A percentile compares a stretch with the other conserved stretches of the same genome.
Evolutionary conservation across 2,888 invertebrate genomes (phyloP).

Genomic region (Sminthurides aquaticus): DNA sequence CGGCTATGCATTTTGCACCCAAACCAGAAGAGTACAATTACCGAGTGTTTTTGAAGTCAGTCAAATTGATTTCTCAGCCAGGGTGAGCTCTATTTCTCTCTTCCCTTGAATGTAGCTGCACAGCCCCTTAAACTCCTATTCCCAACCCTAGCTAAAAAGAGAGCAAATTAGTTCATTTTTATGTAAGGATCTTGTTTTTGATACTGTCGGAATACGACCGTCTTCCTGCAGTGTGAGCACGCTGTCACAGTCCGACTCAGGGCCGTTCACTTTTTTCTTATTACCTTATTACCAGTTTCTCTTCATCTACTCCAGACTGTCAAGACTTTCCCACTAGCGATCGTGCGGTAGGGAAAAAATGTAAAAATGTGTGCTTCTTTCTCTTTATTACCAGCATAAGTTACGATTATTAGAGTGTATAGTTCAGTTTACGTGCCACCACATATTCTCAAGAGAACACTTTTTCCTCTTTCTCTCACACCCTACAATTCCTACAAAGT

Average conservation of each 20-base stretch:
- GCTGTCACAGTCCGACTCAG: not conserved
- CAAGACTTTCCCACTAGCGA: too few relatives aligned
- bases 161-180: not conserved
- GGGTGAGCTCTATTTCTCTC: not conserved
- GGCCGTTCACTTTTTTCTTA: not conserved
- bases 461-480: too few relatives aligned
- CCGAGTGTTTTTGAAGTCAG: constrained; percentile 33
- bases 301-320: too few relatives aligned
- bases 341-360: too few relatives aligned
- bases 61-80: constrained; percentile 35
- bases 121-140: not conserved
- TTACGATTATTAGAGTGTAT: constrained; percentile 12
- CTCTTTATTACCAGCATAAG: constrained; percentile 24
- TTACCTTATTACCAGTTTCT: not conserved
- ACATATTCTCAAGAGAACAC: not conserved
- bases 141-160: not conserved
- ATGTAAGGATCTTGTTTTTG: too few relatives aligned
- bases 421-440: constrained; percentile 14
- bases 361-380: too few relatives aligned
- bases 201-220: not conserved
- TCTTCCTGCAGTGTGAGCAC: not conserved
- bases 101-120: not conserved
- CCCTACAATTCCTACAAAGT: too few relatives aligned
- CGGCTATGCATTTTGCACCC: too few relatives aligned
- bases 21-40: too few relatives aligned